Base-by-base conservation (phyloP, 2,888 invertebrate species). In the Pecten maximus region DNA sequence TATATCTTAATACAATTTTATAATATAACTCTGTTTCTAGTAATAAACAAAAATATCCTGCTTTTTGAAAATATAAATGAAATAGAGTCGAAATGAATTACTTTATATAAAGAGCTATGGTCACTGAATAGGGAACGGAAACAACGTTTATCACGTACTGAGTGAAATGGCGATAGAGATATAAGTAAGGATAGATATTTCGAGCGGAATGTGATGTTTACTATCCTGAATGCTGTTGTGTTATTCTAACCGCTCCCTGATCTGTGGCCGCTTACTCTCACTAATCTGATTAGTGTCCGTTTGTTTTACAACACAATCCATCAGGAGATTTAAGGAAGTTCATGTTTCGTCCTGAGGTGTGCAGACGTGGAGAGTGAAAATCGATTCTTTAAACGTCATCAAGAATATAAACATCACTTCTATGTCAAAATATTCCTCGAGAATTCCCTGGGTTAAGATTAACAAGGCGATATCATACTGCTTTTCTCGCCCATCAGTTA, bases 401-500 rank as follows among this genome's bases (percentile, higher is more conserved):
- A 10, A 74, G 74, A 74, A 74, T 35, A 28, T 74, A 35, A 35
- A 74, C 74, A 74, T 35, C 74, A 74, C 74, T 74, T 35, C 2
- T 74, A 35, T 74, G 74, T 28, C 74, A 74, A 74, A 74, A 10
- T 74, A 74, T 74, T 74, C 74, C 74, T 35, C 35, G 35, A 35
- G 35, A 74, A 74, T 74, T 74, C 74, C 74, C 74, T 6, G 28
- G 16, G 35, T 74, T 74, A 8, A 74, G 74, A 74, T 74, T 28
- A 74, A 74, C 74, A 74, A 74, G 74, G 74, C 35, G 74, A 35
- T 74, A 74, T 28, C 35, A 74, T 28, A 74, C 28, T 74, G 74
- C 74, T 28, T 35, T 74, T 8, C 28, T 74, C 74, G 6, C 35
- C 28, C 74, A 54, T 54, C 54, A 54, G 54, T 54, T 54, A 0